Base-by-base conservation (phyloP, 1,140 invertebrate species). In the Gonioctena quinquepunctata region DNA sequence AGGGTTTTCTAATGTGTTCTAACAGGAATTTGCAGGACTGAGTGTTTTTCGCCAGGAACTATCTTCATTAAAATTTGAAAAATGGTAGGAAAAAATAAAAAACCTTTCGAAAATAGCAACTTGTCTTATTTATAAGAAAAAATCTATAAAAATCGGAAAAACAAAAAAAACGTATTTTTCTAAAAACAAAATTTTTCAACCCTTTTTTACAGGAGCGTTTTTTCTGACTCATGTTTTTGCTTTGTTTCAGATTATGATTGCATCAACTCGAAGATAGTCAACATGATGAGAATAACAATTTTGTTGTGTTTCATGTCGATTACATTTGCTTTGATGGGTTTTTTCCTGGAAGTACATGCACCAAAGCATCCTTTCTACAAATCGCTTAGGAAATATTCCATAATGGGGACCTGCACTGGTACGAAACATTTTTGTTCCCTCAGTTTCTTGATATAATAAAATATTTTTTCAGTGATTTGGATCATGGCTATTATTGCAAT, bases 211-310 rank as follows among this genome's bases (percentile, higher is more conserved):
- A n/a, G n/a, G n/a, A n/a, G n/a, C n/a, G n/a, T n/a, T n/a, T n/a
- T n/a, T n/a, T n/a, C n/a, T n/a, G n/a, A n/a, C n/a, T n/a, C n/a
- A n/a, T n/a, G n/a, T n/a, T n/a, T n/a, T n/a, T n/a, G n/a, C 63
- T 54, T 56, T 63, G 26, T 80, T 81, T 67, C 66, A 82, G 80
- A 75, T 57, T 81, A 77, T 66, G 67, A 76, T 50, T 83, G 80
- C 56, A 74, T 83, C 59, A 79, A 74, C 64, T 68, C 76, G 8
- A 75, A 73, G 23, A 77, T 81, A 50, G 79, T 83, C 11, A 82
- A 82, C 73, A 73, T 82, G 75, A 82, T 83, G 81, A 63, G 81
- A 63, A 78, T 76, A 21, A 83, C 77, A n/a, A 81, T 83, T 19
- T 61, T 82, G 49, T 70, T 80, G 18, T 80, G 76, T 52, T 82